Percentiles rank a stretch among this genome's conserved stretches.
These are phyloP conservation scores for Drosophila aldrichi DNA, from an alignment of 2,888 invertebrate species.

Conservation along the genomic window DNA sequence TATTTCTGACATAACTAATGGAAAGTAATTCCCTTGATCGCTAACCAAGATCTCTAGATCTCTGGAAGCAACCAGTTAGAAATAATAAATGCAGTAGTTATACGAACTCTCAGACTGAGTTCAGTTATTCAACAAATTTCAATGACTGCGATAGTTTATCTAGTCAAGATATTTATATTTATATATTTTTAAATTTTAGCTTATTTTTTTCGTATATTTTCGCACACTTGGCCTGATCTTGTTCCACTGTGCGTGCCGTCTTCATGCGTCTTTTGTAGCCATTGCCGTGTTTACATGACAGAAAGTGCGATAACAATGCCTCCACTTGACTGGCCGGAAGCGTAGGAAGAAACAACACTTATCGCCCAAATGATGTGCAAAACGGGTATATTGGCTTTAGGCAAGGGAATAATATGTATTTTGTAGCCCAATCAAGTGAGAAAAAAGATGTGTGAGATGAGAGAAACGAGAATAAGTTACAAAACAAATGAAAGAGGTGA, in stretches of 20 bases:
- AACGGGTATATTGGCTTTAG: background rate
- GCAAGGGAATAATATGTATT: background rate
- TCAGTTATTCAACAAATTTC: background rate
- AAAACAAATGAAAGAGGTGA: background rate
- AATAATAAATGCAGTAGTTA: background rate
- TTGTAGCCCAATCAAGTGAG: too few species aligned
- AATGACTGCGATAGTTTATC: too few species aligned
- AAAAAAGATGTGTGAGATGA: too few species aligned
- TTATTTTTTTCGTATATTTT: background rate
- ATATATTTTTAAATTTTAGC: background rate
- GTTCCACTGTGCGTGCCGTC: conserved; percentile 32
- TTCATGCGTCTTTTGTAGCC: conserved; percentile 2
- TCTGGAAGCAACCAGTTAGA: too few species aligned
- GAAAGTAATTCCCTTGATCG: background rate
- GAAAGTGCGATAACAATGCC: conserved; percentile 33
- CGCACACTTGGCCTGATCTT: background rate
- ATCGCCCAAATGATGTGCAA: background rate
- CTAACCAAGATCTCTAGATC: background rate
- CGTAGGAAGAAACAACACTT: conserved; percentile 45
- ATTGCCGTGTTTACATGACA: conserved; percentile 34
- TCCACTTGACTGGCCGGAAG: conserved; percentile 48
- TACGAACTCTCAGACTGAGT: background rate
- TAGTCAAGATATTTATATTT: too few species aligned
- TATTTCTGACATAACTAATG: background rate
- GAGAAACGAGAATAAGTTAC: too few species aligned